Percentiles rank a stretch among this genome's conserved stretches.
Conservation (phyloP, 23 tunicate species). For the Styela plicata region DNA sequence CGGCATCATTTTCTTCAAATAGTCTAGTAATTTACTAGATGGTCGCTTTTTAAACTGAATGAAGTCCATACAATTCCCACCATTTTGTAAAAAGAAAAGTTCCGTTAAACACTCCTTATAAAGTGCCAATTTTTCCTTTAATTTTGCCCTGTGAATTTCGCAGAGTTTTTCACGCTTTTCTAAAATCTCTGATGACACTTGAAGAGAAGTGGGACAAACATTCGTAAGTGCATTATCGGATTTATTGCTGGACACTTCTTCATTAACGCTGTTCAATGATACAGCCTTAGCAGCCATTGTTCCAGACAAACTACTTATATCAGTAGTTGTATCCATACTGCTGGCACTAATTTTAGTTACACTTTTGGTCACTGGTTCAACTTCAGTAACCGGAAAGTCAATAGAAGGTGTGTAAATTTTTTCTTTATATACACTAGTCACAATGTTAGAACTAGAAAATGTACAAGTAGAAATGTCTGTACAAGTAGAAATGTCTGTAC, state of each 20-base stretch:
- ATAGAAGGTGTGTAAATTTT: neutral
- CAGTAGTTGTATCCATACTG: neutral
- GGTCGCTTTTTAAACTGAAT: conserved; percentile 83
- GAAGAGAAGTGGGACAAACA: neutral
- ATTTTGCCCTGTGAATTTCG: conserved; percentile 1
- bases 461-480: neutral
- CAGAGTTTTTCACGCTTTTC: conserved; percentile 10
- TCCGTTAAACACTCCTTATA: conserved; percentile 65
- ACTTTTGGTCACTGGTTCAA: neutral
- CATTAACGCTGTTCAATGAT: neutral
- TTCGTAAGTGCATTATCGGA: neutral
- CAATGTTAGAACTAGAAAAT: neutral
- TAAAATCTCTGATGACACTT: neutral
- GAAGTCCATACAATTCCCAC: conserved; percentile 68
- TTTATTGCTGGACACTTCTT: neutral
- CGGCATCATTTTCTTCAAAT: conserved; percentile 43
- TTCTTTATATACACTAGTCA: neutral
- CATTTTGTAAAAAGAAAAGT: conserved; percentile 83
- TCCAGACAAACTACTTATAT: neutral
- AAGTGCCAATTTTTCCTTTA: conserved; percentile 3
- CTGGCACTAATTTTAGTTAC: neutral
- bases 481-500: neutral
- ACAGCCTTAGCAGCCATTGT: neutral
- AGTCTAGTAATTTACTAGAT: conserved; percentile 39
- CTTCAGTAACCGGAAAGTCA: neutral